Conservation (phyloP, 2,888 invertebrate species). For the Linnaemya vulpina region DNA sequence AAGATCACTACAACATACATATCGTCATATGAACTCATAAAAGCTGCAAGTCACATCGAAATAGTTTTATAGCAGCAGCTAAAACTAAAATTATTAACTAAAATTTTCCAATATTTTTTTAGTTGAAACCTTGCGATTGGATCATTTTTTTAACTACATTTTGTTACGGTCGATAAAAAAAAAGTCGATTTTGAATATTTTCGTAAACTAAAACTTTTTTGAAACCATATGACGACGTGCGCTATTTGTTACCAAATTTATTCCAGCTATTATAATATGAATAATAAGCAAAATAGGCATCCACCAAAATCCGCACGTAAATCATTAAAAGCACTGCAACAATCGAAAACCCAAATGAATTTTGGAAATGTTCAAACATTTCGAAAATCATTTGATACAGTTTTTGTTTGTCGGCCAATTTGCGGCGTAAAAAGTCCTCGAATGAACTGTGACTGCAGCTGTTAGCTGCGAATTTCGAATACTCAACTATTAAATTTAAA, state of each 20-base stretch:
- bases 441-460: slow-evolving; percentile 74
- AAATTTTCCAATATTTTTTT: too few relatives aligned
- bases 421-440: slow-evolving; percentile 75
- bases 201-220: too few relatives aligned
- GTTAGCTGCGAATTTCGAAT: slow-evolving; percentile 74
- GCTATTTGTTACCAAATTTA: slow-evolving; percentile 14
- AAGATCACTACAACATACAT: neutral
- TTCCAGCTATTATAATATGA: slow-evolving; percentile 12
- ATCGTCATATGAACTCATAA: neutral
- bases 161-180: too few relatives aligned
- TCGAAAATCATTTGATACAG: slow-evolving; percentile 76
- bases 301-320: slow-evolving; percentile 76
- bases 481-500: slow-evolving; percentile 76
- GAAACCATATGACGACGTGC: too few relatives aligned
- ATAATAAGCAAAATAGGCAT: slow-evolving; percentile 77
- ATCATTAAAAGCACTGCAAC: slow-evolving; percentile 75
- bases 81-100: too few relatives aligned
- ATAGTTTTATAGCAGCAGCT: too few relatives aligned
- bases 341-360: slow-evolving; percentile 76
- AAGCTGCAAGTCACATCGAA: too few relatives aligned
- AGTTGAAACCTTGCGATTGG: too few relatives aligned
- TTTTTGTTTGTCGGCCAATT: slow-evolving; percentile 76
- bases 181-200: too few relatives aligned
- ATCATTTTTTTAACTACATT: too few relatives aligned
- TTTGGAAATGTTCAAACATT: slow-evolving; percentile 75